Percentiles rank a stretch among this genome's conserved stretches.
phyloP scores from a whole-genome alignment of 2,888 invertebrate genomes.

The Mythimna pallens region DNA sequence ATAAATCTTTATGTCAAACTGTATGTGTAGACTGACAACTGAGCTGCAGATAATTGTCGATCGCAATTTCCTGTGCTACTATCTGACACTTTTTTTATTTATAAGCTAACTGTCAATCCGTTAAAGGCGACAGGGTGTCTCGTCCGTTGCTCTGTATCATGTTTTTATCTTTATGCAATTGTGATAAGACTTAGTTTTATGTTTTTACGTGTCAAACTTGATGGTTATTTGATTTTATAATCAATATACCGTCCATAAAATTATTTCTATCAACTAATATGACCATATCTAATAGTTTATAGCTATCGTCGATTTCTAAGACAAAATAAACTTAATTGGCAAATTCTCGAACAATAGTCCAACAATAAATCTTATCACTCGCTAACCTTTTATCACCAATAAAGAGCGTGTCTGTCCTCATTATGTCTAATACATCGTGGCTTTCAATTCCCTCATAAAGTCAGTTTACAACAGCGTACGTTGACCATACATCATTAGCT shows the following conservation, averaged over 20 bases:
- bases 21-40: conserved; percentile 74
- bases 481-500: conserved; percentile 82
- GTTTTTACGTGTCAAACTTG: conserved; percentile 8
- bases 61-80: conserved; percentile 87
- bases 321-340: conserved; percentile 1
- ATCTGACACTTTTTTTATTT: conserved; percentile 79
- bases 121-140: conserved; percentile 64
- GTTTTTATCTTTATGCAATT: conserved; percentile 43
- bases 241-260: background rate
- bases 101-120: conserved; percentile 71
- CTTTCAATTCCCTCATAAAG: conserved; percentile 74
- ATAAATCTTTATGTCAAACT: conserved; percentile 77
- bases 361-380: conserved; percentile 44
- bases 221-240: background rate
- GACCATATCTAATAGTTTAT: background rate
- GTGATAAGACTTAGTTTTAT: conserved; percentile 31
- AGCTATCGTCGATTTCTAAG: conserved; percentile 6
- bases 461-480: conserved; percentile 66
- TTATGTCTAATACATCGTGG: conserved; percentile 69
- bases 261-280: background rate
- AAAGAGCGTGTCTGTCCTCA: conserved; percentile 65
- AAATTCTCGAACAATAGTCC: conserved; percentile 23
- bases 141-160: conserved; percentile 38
- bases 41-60: conserved; percentile 81
- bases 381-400: conserved; percentile 57